Evolutionary conservation across 2,113 vertebrate species (phyloP).

Genomic region (Laticauda laticaudata): DNA sequence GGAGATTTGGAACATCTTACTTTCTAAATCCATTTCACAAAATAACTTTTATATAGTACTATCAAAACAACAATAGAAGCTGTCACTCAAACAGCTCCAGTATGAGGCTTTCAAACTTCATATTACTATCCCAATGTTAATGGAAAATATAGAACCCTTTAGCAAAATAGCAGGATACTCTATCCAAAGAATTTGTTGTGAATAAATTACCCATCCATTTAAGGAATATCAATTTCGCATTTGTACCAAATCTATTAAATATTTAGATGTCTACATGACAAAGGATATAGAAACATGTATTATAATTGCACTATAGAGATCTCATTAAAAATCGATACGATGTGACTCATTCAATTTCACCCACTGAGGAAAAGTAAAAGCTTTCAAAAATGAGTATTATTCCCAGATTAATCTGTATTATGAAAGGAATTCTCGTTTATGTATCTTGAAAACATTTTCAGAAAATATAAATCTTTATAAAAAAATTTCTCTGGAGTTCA

Average conservation of each 20-base stretch:
- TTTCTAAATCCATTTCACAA: neutral
- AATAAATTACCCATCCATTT: neutral
- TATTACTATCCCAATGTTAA: neutral
- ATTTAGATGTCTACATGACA: neutral
- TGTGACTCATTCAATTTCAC: neutral
- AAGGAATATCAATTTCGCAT: neutral
- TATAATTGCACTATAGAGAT: neutral
- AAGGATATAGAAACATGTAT: neutral
- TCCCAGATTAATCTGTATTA: neutral
- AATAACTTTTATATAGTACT: neutral
- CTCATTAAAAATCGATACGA: neutral
- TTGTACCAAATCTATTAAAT: neutral
- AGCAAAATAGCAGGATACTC: neutral
- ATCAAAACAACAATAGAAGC: neutral
- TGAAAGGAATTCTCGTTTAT: neutral
- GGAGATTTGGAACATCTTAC: too few species aligned
- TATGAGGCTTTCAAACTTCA: neutral
- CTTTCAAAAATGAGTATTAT: neutral
- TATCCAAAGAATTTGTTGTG: neutral
- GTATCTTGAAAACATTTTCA: neutral
- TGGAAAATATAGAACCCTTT: neutral
- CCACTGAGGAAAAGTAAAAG: neutral
- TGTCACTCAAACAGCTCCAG: neutral
- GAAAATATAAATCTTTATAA: neutral
- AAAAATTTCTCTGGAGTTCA: neutral